Evolutionary conservation across 1,140 invertebrate species (phyloP), one percentile per base, ranked within the genome.

Genomic region (Zophobas morio): DNA sequence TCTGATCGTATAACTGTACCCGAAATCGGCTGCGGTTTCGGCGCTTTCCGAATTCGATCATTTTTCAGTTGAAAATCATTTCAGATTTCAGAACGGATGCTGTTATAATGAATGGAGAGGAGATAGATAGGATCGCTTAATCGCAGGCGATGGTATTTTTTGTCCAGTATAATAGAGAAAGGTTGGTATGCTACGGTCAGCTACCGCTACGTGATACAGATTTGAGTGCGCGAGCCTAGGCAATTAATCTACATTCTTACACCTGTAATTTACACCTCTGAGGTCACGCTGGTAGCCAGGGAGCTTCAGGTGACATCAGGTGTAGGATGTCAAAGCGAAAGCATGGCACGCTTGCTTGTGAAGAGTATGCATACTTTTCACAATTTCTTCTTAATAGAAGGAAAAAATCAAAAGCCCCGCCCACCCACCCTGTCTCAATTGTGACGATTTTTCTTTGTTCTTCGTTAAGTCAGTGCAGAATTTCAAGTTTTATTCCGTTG

Each of bases 231-330:
- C 77, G 76, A 81, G 57, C 74, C 70, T 75, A 57, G 51, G 77
- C 72, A 81, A 81, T 81, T 81, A 81, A 81, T 81, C 79, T 80
- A 81, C 79, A 80, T 80, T 80, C 79, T 81, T 79, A 77, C 81
- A 81, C 81, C 81, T 81, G 81, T 78, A 78, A 81, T 81, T 81
- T 80, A 80, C 80, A 81, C 78, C 79, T 80, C 54, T 49, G 70
- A 78, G 78, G 73, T 80, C 80, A 77, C 37, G 74, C 60, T 53
- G 42, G 33, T 73, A 71, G 35, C 57, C 36, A 34, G 40, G 57
- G 40, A 39, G 57, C 32, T 33, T 34, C 54, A 35, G 4, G 3
- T 37, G 6, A 63, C 57, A 42, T 20, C 20, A 20, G 20, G 20
- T 20, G 20, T 20, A 20, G 20, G 20, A 20, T 20, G 20, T 20